These are phyloP conservation scores for Australoheros facetus DNA, from an alignment of 2,797 vertebrate genomes.

Conservation along the genomic window DNA sequence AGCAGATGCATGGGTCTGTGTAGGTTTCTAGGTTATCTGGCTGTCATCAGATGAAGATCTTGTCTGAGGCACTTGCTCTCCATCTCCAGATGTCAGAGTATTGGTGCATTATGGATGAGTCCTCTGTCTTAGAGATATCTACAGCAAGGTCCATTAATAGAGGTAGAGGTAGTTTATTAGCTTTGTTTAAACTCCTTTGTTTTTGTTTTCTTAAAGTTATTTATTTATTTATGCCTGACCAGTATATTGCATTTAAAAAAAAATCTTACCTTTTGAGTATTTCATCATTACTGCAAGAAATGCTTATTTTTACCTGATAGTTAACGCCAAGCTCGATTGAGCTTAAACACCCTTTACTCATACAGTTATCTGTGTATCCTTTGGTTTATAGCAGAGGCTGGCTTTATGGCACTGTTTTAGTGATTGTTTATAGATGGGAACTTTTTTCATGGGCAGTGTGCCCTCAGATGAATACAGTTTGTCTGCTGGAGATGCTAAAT, in stretches of 20 bases:
- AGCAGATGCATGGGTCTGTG: not conserved
- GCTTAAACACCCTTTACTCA: not conserved
- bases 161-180: not conserved
- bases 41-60: conserved; percentile 37
- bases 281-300: too few relatives aligned
- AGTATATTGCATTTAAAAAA: too few relatives aligned
- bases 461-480: not conserved
- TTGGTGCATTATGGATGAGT: conserved; percentile 22
- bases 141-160: not conserved
- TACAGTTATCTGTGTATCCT: not conserved
- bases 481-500: conserved; percentile 7
- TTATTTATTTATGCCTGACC: not conserved
- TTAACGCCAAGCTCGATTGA: not conserved
- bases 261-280: too few relatives aligned
- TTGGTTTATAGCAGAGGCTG: conserved; percentile 2
- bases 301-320: not conserved
- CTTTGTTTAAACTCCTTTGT: too few relatives aligned
- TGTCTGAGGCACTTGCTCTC: conserved; percentile 16
- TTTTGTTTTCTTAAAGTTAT: too few relatives aligned
- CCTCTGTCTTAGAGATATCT: conserved; percentile 11
- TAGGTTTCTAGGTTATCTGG: conserved; percentile 27
- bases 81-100: conserved; percentile 39
- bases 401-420: conserved; percentile 18
- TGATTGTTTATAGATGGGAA: conserved; percentile 19
- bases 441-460: not conserved